A percentile compares a stretch with the other conserved stretches of the same genome.
Evolutionary conservation across 2,888 invertebrate species (phyloP).

Genomic region (Napeogenes sylphis): DNA sequence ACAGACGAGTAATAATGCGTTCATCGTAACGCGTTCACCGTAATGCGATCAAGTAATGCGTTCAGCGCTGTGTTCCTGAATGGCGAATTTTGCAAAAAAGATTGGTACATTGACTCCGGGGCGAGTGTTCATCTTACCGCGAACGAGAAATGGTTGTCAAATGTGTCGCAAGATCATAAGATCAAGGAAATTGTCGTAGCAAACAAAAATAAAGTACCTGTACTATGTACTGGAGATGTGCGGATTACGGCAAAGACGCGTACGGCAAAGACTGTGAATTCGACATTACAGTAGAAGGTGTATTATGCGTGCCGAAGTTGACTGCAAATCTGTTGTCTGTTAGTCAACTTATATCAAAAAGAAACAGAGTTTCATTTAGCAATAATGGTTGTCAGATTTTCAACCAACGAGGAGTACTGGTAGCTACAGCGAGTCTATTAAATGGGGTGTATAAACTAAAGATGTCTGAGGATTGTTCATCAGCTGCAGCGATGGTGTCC

Average conservation of each 20-base stretch:
- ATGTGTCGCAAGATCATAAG: too few species aligned
- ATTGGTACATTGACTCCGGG: conserved; percentile 27
- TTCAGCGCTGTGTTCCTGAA: conserved; percentile 21
- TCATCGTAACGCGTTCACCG: too few species aligned
- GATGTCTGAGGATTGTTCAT: too few species aligned
- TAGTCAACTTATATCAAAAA: conserved; percentile 27
- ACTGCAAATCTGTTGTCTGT: conserved; percentile 29
- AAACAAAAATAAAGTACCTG: conserved; percentile 12
- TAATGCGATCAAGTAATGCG: too few species aligned
- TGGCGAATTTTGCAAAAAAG: conserved; percentile 14
- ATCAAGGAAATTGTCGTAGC: conserved; percentile 9
- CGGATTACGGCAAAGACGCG: conserved; percentile 18
- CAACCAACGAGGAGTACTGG: too few species aligned
- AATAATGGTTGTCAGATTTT: too few species aligned
- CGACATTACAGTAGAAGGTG: not conserved
- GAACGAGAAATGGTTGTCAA: too few species aligned
- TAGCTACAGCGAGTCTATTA: too few species aligned
- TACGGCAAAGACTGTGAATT: too few species aligned
- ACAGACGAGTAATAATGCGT: too few species aligned
- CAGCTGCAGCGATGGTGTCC: too few species aligned
- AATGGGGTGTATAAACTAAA: too few species aligned
- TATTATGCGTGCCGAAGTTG: conserved; percentile 21
- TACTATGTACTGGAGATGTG: conserved; percentile 19
- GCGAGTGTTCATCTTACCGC: conserved; percentile 21
- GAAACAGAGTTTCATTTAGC: conserved; percentile 10